Evolutionary conservation across 2,888 invertebrate genomes (phyloP).

Genomic region (Prosopocoilus inquinatus): DNA sequence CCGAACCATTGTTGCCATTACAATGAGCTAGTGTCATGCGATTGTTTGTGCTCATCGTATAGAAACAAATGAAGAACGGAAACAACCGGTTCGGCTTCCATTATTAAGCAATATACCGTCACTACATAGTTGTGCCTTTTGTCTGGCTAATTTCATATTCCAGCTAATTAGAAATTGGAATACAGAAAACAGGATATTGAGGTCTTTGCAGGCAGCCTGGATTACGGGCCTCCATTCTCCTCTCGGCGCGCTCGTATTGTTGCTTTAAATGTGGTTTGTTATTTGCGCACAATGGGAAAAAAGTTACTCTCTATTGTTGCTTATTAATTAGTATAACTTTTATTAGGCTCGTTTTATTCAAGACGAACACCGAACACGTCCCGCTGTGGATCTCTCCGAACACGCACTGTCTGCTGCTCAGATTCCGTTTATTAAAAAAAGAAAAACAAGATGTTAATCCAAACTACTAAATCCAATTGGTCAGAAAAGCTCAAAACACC

Average conservation of each 20-base stretch:
- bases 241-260: conserved; percentile 8
- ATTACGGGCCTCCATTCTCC: conserved; percentile 25
- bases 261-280: conserved; percentile 14
- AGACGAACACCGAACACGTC: background rate
- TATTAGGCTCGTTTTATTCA: background rate
- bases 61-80: conserved; percentile 47
- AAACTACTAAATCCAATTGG: no score
- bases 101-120: conserved; percentile 41
- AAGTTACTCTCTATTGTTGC: background rate
- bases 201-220: conserved; percentile 33
- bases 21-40: conserved; percentile 45
- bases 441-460: no score
- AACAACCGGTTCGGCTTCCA: conserved; percentile 45
- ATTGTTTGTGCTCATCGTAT: conserved; percentile 46
- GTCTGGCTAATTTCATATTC: conserved; percentile 40
- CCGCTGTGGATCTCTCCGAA: no score
- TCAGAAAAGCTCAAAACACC: no score
- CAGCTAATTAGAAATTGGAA: conserved; percentile 41
- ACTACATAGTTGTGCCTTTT: conserved; percentile 38
- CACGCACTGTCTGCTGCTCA: no score
- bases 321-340: conserved; percentile 1
- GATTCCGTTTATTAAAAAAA: no score
- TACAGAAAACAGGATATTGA: conserved; percentile 38
- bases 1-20: conserved; percentile 41
- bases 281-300: conserved; percentile 2